Evolutionary conservation across 2,113 vertebrate species (phyloP), one percentile per base, ranked within the genome.

Genomic region (Chlorodrepanis virens): DNA sequence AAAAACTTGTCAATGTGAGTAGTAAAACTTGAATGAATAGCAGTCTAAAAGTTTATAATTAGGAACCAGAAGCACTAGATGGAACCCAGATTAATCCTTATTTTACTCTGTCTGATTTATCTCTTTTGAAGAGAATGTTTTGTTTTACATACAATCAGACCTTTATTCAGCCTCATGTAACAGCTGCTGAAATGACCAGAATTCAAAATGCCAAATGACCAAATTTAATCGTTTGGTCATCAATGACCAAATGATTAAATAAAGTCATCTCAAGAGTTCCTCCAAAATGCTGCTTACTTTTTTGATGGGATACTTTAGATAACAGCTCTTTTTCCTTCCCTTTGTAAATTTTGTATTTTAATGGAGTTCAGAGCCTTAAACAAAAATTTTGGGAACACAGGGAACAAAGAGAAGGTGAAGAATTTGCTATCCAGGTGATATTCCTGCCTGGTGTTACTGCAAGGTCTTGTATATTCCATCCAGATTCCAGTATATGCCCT

Each of bases 401-500:
- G 8, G 6, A 15, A n/a, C 13, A 87, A 68, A 87, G 10, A 78
- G 4, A 25, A 82, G 4, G 49, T 49, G 9, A 71, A 83, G 10
- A 84, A 49, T 5, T 50, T 80, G 1, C 29, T 79, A 50, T 59
- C 14, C 27, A 50, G 20, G 5, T 69, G 10, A 31, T 50, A 45
- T 42, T 83, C 60, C 37, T 57, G 5, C 2, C 72, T 64, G 6
- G 4, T 81, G 9, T 53, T 83, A 40, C 20, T 65, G 6, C 4
- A 81, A 19, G 12, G 3, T 50, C 14, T 70, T 78, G 11, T 8
- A 42, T 59, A 42, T 59, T 70, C 33, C 4, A 9, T 80, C 64
- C 74, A 57, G 14, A 83, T 7, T 60, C 14, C 1, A 2, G 11
- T 23, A 50, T 1, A 14, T 8, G 11, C 1, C 2, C 7, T 2